A percentile compares a stretch with the other conserved stretches of the same genome.
Evolutionary conservation across 1,140 invertebrate species (phyloP).

Genomic region (Panagrolaimus sp.): DNA sequence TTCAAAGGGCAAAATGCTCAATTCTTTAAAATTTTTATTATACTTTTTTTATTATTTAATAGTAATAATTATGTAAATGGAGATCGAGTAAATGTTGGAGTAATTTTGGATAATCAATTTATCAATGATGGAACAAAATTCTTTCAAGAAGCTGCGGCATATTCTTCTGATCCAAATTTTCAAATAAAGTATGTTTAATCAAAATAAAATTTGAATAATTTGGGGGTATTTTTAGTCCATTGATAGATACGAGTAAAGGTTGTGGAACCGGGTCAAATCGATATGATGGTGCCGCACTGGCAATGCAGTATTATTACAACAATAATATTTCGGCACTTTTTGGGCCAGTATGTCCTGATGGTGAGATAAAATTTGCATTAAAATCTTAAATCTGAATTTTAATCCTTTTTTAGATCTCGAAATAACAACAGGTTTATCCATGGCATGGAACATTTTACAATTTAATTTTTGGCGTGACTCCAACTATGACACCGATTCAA

Average conservation of each 20-base stretch:
- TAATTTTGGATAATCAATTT: no score
- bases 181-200: no score
- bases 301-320: slow-evolving; percentile 27
- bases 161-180: no score
- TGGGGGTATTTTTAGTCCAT: background rate
- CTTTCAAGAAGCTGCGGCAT: no score
- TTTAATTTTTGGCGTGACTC: slow-evolving; percentile 40
- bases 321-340: slow-evolving; percentile 37
- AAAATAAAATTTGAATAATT: no score
- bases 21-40: no score
- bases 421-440: slow-evolving; percentile 22
- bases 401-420: slow-evolving; percentile 27
- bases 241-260: background rate
- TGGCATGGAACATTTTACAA: slow-evolving; percentile 25
- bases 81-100: no score
- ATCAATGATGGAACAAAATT: no score
- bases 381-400: background rate
- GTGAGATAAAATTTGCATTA: background rate
- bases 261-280: slow-evolving; percentile 9
- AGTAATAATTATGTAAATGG: no score
- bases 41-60: no score
- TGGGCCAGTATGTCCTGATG: slow-evolving; percentile 36
- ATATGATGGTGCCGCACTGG: slow-evolving; percentile 21
- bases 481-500: background rate
- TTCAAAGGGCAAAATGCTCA: no score